Base-by-base conservation (phyloP, 1,140 invertebrate genomes). In the Heterodera schachtii region DNA sequence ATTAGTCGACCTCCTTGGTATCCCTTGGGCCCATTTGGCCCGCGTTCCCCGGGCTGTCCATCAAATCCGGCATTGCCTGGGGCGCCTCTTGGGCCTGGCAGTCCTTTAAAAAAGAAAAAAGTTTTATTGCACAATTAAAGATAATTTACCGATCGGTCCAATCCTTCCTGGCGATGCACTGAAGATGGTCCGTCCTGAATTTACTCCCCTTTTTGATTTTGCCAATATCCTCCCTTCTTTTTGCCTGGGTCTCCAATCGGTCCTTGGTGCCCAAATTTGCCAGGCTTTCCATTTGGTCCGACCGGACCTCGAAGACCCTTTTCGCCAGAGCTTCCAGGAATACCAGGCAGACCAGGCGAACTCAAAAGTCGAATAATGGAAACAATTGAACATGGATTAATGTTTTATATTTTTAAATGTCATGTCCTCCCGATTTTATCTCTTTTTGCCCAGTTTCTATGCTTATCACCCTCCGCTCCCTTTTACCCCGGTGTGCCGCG, bases 1-100 rank as follows among this genome's bases (percentile, higher is more conserved):
- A 31, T 31, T 31, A 16, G 19, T 80, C 0, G 19, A 64, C 47
- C 79, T 74, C 67, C 79, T 76, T 76, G 75, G 66, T 64, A 76
- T 76, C 75, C 75, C 6, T n/a, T 57, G 4, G 66, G 66, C 16
- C 80, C 80, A 47, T 2, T 21, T 44, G 8, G 43, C 1, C 80
- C 80, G 19, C 46, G 49, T 44, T 81, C 76, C n/a, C 80, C 80
- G 13, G 60, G n/a, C n/a, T 67, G 46, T n/a, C 80, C 80, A 46
- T 81, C 80, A 49, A 46, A 67, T 80, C 80, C 80, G 19, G 47
- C 13, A 70, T 31, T 16, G 21, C 80, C 80, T 9, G 47, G 43
- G 13, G 16, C 16, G 3, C 80, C 75, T n/a, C 64, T 67, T 73
- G 80, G 80, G 0, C 80, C 80, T n/a, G 64, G 31, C 79, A 52